Base-by-base conservation (phyloP, 1,140 invertebrate species). In the Teleopsis dalmanni region DNA sequence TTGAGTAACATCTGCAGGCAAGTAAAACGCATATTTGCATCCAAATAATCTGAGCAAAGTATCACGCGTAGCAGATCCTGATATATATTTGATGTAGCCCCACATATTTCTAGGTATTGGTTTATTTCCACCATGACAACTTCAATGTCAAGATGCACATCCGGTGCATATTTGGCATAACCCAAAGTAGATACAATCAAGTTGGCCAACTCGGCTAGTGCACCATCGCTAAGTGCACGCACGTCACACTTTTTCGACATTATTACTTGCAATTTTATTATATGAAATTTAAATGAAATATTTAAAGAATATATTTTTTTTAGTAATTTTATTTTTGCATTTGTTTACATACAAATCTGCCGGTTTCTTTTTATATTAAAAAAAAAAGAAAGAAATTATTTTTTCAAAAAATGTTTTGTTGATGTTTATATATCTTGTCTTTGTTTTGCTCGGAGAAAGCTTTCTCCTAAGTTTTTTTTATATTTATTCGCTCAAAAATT, bases 61-160 rank as follows among this genome's bases (percentile, higher is more conserved):
- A 83, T 79, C 43, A 78, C 67, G 49, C 78, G 76, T 19, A 82
- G 52, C 48, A 83, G 65, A 69, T 82, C 79, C 68, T 82, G 78
- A 50, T 81, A 77, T 43, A 81, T 79, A 56, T 81, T 78, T 21
- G 71, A 73, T 1, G 78, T 78, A 5, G 75, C 77, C 19, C 77
- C 77, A 57, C 74, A 70, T 37, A 64, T 71, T 33, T 77, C 71
- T 51, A 78, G 72, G 58, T 79, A 80, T 16, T 77, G 77, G 10
- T 76, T 76, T 9, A 78, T 64, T 57, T 79, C 73, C 1, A 75
- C 75, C 61, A 79, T 78, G 5, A 74, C 67, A 5, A 79, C 62
- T 5, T 70, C 71, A 8, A 75, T 70, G 65, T 80, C 76, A 60
- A 77, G 65, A 16, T 77, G 75, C 3, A 75, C 63, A 23, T 75